Percentiles rank a stretch among this genome's conserved stretches.
Evolutionary conservation across 2,113 vertebrate genomes (phyloP).

Genomic region (Canis aureus): DNA sequence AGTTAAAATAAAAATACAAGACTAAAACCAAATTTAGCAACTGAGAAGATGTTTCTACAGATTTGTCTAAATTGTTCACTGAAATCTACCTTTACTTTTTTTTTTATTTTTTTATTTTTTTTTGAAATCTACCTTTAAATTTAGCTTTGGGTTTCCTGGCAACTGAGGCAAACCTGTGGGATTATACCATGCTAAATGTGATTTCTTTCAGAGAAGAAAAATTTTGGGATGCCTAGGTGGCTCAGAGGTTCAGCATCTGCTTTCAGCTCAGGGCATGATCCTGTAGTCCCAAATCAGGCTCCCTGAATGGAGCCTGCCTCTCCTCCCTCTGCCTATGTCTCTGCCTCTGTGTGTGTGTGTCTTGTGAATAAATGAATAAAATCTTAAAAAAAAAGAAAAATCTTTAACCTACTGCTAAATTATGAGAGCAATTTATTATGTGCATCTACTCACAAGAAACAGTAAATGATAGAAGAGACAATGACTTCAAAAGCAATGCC

Average conservation of each 20-base stretch:
- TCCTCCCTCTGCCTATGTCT: no score
- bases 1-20: slow-evolving; percentile 28
- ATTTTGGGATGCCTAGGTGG: background rate
- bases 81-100: slow-evolving; percentile 59
- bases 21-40: slow-evolving; percentile 24
- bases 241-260: no score
- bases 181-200: slow-evolving; percentile 41
- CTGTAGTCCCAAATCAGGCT: no score
- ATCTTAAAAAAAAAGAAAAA: background rate
- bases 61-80: slow-evolving; percentile 18
- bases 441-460: background rate
- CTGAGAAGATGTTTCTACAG: slow-evolving; percentile 43
- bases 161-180: slow-evolving; percentile 54
- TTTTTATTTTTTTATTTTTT: no score
- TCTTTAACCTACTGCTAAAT: background rate
- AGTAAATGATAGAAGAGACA: background rate
- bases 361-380: no score
- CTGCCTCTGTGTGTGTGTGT: no score
- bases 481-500: background rate
- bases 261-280: no score
- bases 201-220: slow-evolving; percentile 46
- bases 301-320: no score
- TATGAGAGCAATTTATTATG: slow-evolving; percentile 52
- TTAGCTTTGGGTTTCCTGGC: slow-evolving; percentile 73
- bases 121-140: slow-evolving; percentile 67